Percentiles rank a stretch among this genome's conserved stretches.
Conservation (phyloP, 2,113 vertebrate genomes). For the Lycocorax pyrrhopterus region DNA sequence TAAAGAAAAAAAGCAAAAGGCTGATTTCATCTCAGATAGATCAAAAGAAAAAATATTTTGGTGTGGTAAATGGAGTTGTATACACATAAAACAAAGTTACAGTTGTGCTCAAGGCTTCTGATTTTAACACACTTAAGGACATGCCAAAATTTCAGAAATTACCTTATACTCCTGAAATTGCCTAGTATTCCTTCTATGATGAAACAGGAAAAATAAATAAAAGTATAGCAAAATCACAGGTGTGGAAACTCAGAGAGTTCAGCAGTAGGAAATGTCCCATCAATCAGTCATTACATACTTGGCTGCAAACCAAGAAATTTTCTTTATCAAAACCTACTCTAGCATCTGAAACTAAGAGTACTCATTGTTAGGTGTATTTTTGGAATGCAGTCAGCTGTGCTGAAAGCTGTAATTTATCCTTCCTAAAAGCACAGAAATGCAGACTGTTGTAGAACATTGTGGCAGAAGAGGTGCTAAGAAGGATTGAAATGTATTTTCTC, state of each 20-base stretch:
- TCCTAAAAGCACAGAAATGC: background rate
- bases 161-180: background rate
- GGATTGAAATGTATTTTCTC: background rate
- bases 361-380: background rate
- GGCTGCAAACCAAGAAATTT: background rate
- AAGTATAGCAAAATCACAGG: background rate
- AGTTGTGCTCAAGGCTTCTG: background rate
- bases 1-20: background rate
- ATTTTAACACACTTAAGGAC: background rate
- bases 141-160: background rate
- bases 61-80: background rate
- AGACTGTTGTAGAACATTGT: background rate
- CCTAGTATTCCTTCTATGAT: background rate
- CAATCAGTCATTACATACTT: background rate
- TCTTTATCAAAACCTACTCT: background rate
- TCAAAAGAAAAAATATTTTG: background rate
- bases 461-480: background rate
- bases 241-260: background rate
- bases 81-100: background rate
- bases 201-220: background rate
- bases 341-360: background rate
- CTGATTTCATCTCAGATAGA: background rate
- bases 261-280: background rate
- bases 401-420: background rate
- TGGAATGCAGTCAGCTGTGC: background rate